These are phyloP conservation scores for Ptiloglossa arizonensis DNA, from an alignment of 1,140 invertebrate species.

Conservation along the genomic window DNA sequence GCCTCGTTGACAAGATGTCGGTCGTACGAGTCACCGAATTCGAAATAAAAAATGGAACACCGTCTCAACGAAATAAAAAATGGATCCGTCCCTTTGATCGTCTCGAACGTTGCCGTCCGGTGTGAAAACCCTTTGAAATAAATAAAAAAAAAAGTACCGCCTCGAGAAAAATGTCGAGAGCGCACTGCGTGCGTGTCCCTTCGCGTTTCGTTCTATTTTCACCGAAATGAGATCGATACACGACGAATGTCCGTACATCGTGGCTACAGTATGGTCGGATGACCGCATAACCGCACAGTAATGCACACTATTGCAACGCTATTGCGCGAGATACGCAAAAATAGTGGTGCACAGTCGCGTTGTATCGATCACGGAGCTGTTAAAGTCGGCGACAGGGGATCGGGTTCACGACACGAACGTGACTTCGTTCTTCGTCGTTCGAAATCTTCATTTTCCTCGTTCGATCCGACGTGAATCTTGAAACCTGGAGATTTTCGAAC, in stretches of 20 bases:
- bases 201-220: conserved; percentile 44
- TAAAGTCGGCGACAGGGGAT: background rate
- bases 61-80: too few relatives aligned
- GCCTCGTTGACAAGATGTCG: too few relatives aligned
- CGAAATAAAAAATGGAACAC: too few relatives aligned
- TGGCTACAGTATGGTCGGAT: conserved; percentile 18
- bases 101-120: background rate
- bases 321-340: conserved; percentile 35
- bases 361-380: conserved; percentile 16
- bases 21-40: too few relatives aligned
- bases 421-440: background rate
- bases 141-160: too few relatives aligned
- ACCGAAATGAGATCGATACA: conserved; percentile 45
- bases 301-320: conserved; percentile 13
- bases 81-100: background rate
- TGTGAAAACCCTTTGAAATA: too few relatives aligned
- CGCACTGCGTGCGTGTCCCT: background rate
- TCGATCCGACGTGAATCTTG: too few relatives aligned
- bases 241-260: conserved; percentile 33
- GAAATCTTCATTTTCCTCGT: too few relatives aligned
- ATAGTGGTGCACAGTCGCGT: conserved; percentile 21
- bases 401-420: background rate
- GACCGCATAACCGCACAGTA: conserved; percentile 45
- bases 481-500: too few relatives aligned
- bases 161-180: too few relatives aligned